Evolutionary conservation across 2,797 vertebrate genomes (phyloP).

Genomic region (Cetoscarus ocellatus): DNA sequence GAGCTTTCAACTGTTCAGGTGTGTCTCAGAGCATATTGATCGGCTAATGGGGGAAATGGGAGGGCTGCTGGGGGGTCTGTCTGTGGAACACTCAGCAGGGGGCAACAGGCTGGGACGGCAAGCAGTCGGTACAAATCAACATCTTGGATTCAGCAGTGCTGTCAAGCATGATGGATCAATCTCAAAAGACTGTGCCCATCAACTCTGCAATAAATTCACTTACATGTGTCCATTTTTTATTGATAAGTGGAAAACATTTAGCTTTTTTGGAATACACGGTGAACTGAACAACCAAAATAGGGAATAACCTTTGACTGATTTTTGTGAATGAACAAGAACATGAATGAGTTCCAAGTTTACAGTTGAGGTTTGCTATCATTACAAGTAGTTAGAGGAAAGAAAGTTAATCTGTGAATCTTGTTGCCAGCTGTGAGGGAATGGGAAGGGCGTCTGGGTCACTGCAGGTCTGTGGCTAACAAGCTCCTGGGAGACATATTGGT

Average conservation of each 20-base stretch:
- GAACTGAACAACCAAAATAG: background rate
- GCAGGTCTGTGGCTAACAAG: slow-evolving; percentile 77
- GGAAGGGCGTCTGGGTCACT: slow-evolving; percentile 61
- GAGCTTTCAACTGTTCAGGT: slow-evolving; percentile 53
- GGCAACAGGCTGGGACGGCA: slow-evolving; percentile 18
- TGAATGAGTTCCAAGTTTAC: background rate
- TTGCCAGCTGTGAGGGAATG: slow-evolving; percentile 44
- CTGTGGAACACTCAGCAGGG: slow-evolving; percentile 38
- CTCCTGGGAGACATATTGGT: slow-evolving; percentile 73
- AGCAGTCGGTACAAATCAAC: slow-evolving; percentile 58
- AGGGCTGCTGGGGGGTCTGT: background rate
- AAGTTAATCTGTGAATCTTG: slow-evolving; percentile 38
- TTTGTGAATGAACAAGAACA: background rate
- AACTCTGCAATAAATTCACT: slow-evolving; percentile 3
- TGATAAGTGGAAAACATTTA: background rate
- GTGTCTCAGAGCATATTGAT: slow-evolving; percentile 67
- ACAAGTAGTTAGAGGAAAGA: background rate
- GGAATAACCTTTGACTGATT: background rate
- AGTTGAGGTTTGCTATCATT: background rate
- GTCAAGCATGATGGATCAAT: slow-evolving; percentile 56
- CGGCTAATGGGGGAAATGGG: slow-evolving; percentile 40
- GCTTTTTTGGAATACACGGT: background rate
- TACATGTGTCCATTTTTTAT: background rate
- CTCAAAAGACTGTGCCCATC: slow-evolving; percentile 1
- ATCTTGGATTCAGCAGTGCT: slow-evolving; percentile 28